Conservation (phyloP, 2,797 vertebrate species). For the Spinus olivaceus region DNA sequence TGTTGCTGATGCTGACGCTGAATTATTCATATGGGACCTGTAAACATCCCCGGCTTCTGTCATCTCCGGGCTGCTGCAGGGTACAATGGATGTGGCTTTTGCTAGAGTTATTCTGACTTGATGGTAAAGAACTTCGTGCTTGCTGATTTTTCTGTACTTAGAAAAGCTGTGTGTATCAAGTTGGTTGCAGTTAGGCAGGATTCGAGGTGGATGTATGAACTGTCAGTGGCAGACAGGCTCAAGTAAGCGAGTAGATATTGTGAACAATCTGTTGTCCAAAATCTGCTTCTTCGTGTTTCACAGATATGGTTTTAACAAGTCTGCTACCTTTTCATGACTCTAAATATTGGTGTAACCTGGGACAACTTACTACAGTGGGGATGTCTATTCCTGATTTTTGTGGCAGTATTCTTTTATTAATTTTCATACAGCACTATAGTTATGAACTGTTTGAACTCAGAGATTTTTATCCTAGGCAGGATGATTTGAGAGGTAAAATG, state of each 20-base stretch:
- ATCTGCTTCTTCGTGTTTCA: not conserved
- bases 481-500: not conserved
- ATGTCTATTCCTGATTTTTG: not conserved
- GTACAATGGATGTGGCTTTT: not conserved
- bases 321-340: not conserved
- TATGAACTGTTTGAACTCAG: not conserved
- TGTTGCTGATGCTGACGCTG: constrained; percentile 11
- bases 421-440: not conserved
- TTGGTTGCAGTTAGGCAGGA: not conserved
- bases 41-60: constrained; percentile 8
- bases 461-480: not conserved
- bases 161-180: not conserved
- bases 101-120: not conserved
- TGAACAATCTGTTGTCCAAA: not conserved
- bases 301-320: not conserved
- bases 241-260: not conserved
- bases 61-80: not conserved
- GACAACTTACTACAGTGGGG: not conserved
- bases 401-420: not conserved
- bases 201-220: not conserved
- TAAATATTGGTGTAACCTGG: not conserved
- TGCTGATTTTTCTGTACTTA: not conserved
- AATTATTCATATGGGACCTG: constrained; percentile 10
- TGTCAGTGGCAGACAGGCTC: not conserved
- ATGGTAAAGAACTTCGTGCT: not conserved